These are phyloP conservation scores for Hippocampus mohnikei DNA, from an alignment of 2,113 vertebrate species.

Conservation along the genomic window DNA sequence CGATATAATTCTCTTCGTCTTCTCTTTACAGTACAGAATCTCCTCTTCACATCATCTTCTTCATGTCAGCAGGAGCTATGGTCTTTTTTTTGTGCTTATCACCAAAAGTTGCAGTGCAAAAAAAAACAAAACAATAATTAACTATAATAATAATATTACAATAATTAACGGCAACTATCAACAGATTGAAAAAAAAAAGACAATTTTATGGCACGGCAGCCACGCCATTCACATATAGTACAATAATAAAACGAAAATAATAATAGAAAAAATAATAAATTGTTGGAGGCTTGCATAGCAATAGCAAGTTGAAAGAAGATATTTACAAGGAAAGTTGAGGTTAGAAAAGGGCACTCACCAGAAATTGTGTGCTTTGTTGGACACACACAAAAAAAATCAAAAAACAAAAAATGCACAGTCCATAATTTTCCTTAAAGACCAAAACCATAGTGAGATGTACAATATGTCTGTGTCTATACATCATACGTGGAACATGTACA, in stretches of 20 bases:
- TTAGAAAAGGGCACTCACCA: slow-evolving; percentile 56
- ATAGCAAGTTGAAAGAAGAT: slow-evolving; percentile 86
- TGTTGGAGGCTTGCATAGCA: slow-evolving; percentile 96
- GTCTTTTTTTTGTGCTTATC: slow-evolving; percentile 95
- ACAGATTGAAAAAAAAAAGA: slow-evolving; percentile 73
- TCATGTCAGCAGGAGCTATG: slow-evolving; percentile 97
- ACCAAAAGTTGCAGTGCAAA: slow-evolving; percentile 99
- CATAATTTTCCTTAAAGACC: slow-evolving; percentile 74
- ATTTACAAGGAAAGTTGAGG: slow-evolving; percentile 89
- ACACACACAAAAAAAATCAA: slow-evolving; percentile 77
- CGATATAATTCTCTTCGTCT: slow-evolving; percentile 73
- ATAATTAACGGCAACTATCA: slow-evolving; percentile 72
- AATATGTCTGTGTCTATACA: slow-evolving; percentile 97
- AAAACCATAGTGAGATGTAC: slow-evolving; percentile 87
- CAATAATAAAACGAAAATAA: slow-evolving; percentile 68
- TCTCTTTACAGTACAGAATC: slow-evolving; percentile 89
- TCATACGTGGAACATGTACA: slow-evolving; percentile 87
- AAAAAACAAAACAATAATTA: slow-evolving; percentile 81
- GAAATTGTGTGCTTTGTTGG: slow-evolving; percentile 57
- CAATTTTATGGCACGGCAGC: slow-evolving; percentile 97
- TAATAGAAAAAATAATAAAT: slow-evolving; percentile 77
- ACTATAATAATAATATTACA: slow-evolving; percentile 62
- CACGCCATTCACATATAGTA: slow-evolving; percentile 99
- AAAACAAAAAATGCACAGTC: slow-evolving; percentile 73
- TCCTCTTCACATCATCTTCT: slow-evolving; percentile 90